phyloP scores from a whole-genome alignment of 2,797 vertebrate genomes.

The Gadopsis bispinosus region DNA sequence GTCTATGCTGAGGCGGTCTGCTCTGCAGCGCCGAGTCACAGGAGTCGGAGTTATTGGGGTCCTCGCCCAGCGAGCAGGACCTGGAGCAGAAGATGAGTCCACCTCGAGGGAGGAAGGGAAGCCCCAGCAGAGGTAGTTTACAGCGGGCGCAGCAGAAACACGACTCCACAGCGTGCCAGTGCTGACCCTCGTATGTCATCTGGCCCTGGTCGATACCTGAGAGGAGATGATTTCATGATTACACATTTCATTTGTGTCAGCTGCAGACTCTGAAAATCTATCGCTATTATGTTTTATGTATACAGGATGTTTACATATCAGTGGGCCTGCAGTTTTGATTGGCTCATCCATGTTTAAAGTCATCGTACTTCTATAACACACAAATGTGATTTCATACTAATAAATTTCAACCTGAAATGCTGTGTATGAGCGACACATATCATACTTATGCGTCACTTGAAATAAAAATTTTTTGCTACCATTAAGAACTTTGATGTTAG shows the following conservation, averaged over 20 bases:
- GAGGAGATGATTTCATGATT: slow-evolving; percentile 3
- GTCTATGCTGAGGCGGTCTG: slow-evolving; percentile 62
- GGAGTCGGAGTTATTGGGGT: slow-evolving; percentile 86
- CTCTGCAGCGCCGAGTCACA: slow-evolving; percentile 86
- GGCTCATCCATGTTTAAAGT: not conserved
- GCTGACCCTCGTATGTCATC: slow-evolving; percentile 93
- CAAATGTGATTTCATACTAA: not conserved
- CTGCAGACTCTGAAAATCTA: not conserved
- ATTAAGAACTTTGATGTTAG: not conserved
- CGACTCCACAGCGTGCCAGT: slow-evolving; percentile 91
- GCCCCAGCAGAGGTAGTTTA: slow-evolving; percentile 86
- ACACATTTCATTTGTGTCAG: not conserved
- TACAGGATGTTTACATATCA: not conserved
- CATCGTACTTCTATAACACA: not conserved
- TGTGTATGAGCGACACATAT: not conserved
- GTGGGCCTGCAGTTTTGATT: not conserved
- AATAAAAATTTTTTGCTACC: not conserved
- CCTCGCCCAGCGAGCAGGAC: slow-evolving; percentile 88
- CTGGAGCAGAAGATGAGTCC: slow-evolving; percentile 94
- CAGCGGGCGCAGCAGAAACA: slow-evolving; percentile 93
- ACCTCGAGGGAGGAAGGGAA: slow-evolving; percentile 89
- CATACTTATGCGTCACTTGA: not conserved
- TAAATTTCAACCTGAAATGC: not conserved
- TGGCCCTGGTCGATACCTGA: slow-evolving; percentile 93
- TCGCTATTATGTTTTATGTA: not conserved